Base-by-base conservation (phyloP, 2,888 invertebrate genomes). In the Teleogryllus oceanicus region DNA sequence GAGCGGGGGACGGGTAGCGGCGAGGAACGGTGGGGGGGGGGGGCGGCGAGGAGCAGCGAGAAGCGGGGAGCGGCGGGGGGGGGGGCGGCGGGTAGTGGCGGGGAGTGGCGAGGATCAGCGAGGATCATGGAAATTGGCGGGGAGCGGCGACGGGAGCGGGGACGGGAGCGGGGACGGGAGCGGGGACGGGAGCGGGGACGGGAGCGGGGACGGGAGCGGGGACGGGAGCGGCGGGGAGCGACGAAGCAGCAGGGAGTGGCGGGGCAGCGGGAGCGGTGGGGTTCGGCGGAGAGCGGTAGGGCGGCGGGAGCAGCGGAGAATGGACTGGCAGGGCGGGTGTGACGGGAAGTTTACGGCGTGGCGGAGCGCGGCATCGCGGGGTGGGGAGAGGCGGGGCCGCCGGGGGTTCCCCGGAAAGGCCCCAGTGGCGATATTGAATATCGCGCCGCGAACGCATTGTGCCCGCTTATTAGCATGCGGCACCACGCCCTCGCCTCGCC, bases 381-480 rank as follows among this genome's bases (percentile, higher is more conserved):
- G 13, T n/a, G n/a, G n/a, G n/a, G n/a, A n/a, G n/a, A n/a, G n/a
- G n/a, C n/a, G n/a, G n/a, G n/a, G n/a, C n/a, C n/a, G n/a, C n/a
- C n/a, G n/a, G n/a, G n/a, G n/a, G n/a, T n/a, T n/a, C n/a, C n/a
- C n/a, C n/a, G n/a, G n/a, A n/a, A n/a, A n/a, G n/a, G n/a, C n/a
- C n/a, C n/a, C n/a, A n/a, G n/a, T 8, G 62, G 62, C 62, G n/a
- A 62, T 62, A 62, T 62, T 62, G 62, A 62, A 62, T 62, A 62
- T 62, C 62, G 62, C 62, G n/a, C n/a, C 62, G 62, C 62, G 62
- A 62, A 62, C 62, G 62, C n/a, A 62, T 62, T 62, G 62, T 62
- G 62, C 62, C 62, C 5, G 62, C 62, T 62, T 62, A 62, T 62
- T 62, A 62, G 62, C 62, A 62, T 62, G 62, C 62, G 1, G n/a